phyloP scores from a whole-genome alignment of 37 sponge, comb jelly and placozoan species.

The Ianthella basta region DNA sequence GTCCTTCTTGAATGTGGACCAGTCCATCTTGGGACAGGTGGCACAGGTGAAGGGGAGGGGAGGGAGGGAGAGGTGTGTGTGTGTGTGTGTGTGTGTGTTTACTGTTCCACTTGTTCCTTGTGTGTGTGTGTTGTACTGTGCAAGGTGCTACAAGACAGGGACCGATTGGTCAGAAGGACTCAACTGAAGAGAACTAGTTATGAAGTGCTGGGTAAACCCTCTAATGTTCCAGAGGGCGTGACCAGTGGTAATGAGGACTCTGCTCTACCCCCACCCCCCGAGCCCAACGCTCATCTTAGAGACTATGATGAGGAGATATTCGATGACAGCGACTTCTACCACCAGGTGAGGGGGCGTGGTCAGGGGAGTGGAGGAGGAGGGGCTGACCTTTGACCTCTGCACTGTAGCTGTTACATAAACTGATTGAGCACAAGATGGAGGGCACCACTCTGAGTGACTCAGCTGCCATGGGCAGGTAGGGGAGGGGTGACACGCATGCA shows the following conservation, averaged over 20 bases:
- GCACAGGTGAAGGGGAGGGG: too few species aligned
- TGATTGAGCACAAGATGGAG: slow-evolving; percentile 79
- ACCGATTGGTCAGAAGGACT: slow-evolving; percentile 68
- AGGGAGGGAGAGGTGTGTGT: neutral
- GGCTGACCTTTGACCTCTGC: neutral
- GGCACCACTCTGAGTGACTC: slow-evolving; percentile 62
- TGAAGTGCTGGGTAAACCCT: slow-evolving; percentile 56
- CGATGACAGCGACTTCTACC: slow-evolving; percentile 96
- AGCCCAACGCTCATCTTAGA: slow-evolving; percentile 66
- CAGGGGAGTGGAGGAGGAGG: slow-evolving; percentile 16
- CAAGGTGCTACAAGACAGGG: slow-evolving; percentile 68
- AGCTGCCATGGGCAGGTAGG: slow-evolving; percentile 75
- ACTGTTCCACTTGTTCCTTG: neutral
- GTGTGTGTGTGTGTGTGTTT: neutral
- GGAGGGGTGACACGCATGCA: neutral
- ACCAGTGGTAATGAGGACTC: neutral
- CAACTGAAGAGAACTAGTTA: slow-evolving; percentile 71
- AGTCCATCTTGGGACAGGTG: slow-evolving; percentile 60
- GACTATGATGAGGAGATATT: slow-evolving; percentile 84
- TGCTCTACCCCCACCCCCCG: neutral
- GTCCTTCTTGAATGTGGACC: slow-evolving; percentile 68
- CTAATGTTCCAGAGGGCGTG: slow-evolving; percentile 18
- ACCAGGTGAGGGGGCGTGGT: slow-evolving; percentile 61
- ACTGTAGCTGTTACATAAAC: slow-evolving; percentile 65
- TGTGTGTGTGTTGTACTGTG: neutral